Evolutionary conservation across 2,888 invertebrate genomes (phyloP), one percentile per base, ranked within the genome.

Genomic region (Blastobasis adustella): DNA sequence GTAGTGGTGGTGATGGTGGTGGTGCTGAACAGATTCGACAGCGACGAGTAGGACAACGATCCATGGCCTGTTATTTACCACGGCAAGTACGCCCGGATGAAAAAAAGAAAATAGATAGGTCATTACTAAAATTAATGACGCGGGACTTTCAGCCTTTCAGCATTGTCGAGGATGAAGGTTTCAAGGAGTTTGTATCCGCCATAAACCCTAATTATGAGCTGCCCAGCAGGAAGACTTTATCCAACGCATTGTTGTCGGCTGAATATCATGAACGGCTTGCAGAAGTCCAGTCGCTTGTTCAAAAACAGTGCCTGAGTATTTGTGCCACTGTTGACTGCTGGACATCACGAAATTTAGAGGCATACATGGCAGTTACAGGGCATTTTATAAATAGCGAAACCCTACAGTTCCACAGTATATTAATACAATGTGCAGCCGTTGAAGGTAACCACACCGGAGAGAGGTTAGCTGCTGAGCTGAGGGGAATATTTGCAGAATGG

Each of bases 341-440:
- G 59, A 59, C 58, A 8, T 57, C 58, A 6, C 38, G 44, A 36
- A 53, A 45, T 41, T 9, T 53, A 10, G 46, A 54, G 39, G 9
- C 49, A n/a, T 61, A 56, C 40, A 54, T 59, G 43, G 59, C 55
- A 1, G 47, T 55, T n/a, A 61, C 59, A 1, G 58, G 52, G 4
- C 56, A 23, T 23, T 23, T 23, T 23, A 23, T 23, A 23, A 23
- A 23, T 23, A 23, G 23, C 23, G 23, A 23, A 23, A 23, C 23
- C 23, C 23, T 23, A 23, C 23, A 23, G 23, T 23, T 23, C 23
- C 23, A 23, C 23, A 23, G 23, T 23, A 23, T 23, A 23, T 23
- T 23, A 23, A 23, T 23, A 23, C 23, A 23, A 23, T 23, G 23
- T 23, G 23, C 23, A 23, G 23, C 23, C 23, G 23, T 23, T 23